Evolutionary conservation across 2,797 vertebrate species (phyloP).

Genomic region (Myotis findleyi): DNA sequence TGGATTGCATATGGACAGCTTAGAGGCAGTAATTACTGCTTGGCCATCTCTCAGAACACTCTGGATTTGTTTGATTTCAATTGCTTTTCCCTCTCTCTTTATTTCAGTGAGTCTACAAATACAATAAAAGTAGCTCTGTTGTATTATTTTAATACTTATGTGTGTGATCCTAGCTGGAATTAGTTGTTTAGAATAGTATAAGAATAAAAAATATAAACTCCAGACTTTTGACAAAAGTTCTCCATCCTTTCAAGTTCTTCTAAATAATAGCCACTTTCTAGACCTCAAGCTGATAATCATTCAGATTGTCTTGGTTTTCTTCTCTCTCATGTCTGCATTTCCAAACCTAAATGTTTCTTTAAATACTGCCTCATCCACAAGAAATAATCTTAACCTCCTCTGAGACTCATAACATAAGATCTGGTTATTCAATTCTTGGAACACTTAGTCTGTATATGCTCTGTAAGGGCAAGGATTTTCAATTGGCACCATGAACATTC

Average conservation of each 20-base stretch:
- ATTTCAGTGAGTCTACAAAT: constrained; percentile 29
- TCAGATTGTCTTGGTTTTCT: constrained; percentile 2
- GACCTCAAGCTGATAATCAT: not conserved
- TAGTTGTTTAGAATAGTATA: not conserved
- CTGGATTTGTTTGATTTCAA: constrained; percentile 8
- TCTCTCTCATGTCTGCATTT: not conserved
- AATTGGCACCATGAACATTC: not conserved
- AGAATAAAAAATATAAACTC: not conserved
- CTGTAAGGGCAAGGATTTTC: not conserved
- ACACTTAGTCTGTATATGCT: not conserved
- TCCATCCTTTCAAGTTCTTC: not conserved
- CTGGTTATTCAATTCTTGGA: not conserved
- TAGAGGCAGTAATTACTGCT: not conserved
- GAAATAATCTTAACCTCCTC: not conserved
- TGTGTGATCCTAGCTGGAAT: not conserved
- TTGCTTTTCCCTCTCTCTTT: not conserved
- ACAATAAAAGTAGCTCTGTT: not conserved
- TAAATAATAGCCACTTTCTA: not conserved
- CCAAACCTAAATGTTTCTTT: not conserved
- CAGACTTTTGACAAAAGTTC: not conserved
- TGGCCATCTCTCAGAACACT: constrained; percentile 2
- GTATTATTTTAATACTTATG: not conserved
- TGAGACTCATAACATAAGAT: not conserved
- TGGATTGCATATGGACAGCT: not conserved
- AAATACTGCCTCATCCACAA: not conserved